Percentiles rank a stretch among this genome's conserved stretches.
Conservation (phyloP, 2,797 vertebrate genomes). For the Saxicola maurus region DNA sequence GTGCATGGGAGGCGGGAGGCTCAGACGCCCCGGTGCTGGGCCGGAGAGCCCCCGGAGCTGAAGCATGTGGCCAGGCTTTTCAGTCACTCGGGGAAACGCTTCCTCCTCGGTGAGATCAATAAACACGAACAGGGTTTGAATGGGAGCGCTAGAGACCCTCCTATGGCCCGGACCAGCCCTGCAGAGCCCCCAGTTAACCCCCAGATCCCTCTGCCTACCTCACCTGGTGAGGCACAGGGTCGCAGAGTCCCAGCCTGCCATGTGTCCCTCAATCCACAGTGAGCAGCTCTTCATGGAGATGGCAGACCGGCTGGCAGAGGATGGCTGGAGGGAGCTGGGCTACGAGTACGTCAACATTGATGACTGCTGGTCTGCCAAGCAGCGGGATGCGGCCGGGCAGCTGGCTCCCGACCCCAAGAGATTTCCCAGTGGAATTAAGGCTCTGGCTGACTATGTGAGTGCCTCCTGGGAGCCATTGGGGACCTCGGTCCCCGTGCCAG, state of each 20-base stretch:
- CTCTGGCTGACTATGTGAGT: conserved; percentile 83
- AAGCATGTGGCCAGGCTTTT: not conserved
- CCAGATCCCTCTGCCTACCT: accelerated
- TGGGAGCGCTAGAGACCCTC: not conserved
- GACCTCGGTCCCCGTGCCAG: not conserved
- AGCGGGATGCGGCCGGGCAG: conserved; percentile 74
- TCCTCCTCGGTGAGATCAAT: not conserved
- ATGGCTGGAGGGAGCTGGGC: conserved; percentile 91
- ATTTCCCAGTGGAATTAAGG: conserved; percentile 86
- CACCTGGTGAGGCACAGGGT: not conserved
- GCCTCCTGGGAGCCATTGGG: not conserved
- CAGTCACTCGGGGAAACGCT: accelerated
- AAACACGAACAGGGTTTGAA: not conserved
- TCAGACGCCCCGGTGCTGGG: too few species aligned
- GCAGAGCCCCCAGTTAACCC: not conserved
- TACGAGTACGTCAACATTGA: conserved; percentile 91
- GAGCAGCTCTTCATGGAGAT: conserved; percentile 88
- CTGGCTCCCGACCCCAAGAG: conserved; percentile 84
- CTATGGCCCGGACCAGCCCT: not conserved
- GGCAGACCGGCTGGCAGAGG: conserved; percentile 84
- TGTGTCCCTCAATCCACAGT: conserved; percentile 30
- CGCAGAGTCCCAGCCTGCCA: not conserved
- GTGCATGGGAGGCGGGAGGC: not conserved
- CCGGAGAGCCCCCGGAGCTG: too few species aligned
- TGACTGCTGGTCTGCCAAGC: conserved; percentile 88